phyloP scores from a whole-genome alignment of 2,797 vertebrate genomes.

The Macropodus opercularis region DNA sequence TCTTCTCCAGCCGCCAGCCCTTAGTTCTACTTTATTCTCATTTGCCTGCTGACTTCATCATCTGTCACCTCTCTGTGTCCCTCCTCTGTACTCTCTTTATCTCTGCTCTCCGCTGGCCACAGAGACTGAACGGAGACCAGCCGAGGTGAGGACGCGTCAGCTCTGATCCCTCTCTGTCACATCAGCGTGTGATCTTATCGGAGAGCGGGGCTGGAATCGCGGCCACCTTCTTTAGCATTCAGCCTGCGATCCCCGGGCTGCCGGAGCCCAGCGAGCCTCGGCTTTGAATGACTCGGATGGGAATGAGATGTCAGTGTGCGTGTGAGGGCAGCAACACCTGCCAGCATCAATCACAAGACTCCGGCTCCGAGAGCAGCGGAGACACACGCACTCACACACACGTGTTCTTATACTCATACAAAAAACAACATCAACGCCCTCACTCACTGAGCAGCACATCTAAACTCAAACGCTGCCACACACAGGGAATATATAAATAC shows the following conservation, averaged over 20 bases:
- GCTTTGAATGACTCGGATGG: slow-evolving; percentile 47
- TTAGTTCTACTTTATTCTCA: slow-evolving; percentile 3
- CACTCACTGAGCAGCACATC: not conserved
- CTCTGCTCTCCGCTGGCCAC: slow-evolving; percentile 22
- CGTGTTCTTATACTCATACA: not conserved
- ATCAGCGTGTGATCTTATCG: slow-evolving; percentile 39
- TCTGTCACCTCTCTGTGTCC: slow-evolving; percentile 17
- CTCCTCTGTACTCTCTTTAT: slow-evolving; percentile 19
- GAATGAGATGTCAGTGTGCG: slow-evolving; percentile 60
- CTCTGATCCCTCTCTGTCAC: slow-evolving; percentile 52
- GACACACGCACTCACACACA: slow-evolving; percentile 9
- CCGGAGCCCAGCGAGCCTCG: slow-evolving; percentile 17
- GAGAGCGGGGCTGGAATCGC: slow-evolving; percentile 1
- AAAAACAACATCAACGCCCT: slow-evolving; percentile 1
- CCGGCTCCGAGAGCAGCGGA: slow-evolving; percentile 13
- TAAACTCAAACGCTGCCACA: slow-evolving; percentile 4
- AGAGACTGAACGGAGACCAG: not conserved
- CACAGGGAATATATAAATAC: not conserved
- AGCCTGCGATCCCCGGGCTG: slow-evolving; percentile 29
- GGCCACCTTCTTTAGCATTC: slow-evolving; percentile 57
- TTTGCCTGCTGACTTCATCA: slow-evolving; percentile 32
- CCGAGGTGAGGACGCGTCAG: slow-evolving; percentile 44
- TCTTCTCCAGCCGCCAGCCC: not conserved
- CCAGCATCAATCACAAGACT: slow-evolving; percentile 60
- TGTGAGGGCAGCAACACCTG: slow-evolving; percentile 50